phyloP scores from a whole-genome alignment of 2,113 vertebrate genomes.

The Tiliqua scincoides region DNA sequence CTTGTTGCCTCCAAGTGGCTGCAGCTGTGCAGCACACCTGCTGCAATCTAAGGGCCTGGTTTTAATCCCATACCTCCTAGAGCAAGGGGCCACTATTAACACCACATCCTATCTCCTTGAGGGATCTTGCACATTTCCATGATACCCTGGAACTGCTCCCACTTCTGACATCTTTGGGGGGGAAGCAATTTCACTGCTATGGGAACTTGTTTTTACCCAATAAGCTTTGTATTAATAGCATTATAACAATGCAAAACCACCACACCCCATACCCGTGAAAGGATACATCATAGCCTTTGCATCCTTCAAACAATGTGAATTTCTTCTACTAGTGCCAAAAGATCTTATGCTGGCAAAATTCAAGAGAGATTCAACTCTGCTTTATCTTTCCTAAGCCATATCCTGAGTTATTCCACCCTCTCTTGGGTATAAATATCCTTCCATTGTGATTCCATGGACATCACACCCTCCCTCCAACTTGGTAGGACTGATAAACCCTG shows the following conservation, averaged over 20 bases:
- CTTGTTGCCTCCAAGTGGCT: no score
- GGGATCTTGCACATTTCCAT: no score
- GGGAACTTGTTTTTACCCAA: neutral
- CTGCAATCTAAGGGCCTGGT: no score
- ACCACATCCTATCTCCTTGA: no score
- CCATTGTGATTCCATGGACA: neutral
- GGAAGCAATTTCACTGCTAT: neutral
- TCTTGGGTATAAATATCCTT: constrained; percentile 2
- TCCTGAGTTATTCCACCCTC: neutral
- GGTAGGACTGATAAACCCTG: neutral
- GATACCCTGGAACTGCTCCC: no score
- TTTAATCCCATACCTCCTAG: no score
- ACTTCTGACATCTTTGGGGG: neutral
- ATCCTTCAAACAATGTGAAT: neutral
- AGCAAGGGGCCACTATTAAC: no score
- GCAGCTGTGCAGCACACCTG: no score
- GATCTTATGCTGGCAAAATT: neutral
- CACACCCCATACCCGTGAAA: neutral
- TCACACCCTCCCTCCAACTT: neutral
- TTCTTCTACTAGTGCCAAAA: neutral
- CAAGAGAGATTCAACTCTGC: neutral
- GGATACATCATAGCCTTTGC: neutral
- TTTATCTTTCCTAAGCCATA: neutral
- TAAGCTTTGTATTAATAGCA: neutral
- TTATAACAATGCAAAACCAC: neutral